Evolutionary conservation across 2,113 vertebrate genomes (phyloP).

Genomic region (Willisornis vidua): DNA sequence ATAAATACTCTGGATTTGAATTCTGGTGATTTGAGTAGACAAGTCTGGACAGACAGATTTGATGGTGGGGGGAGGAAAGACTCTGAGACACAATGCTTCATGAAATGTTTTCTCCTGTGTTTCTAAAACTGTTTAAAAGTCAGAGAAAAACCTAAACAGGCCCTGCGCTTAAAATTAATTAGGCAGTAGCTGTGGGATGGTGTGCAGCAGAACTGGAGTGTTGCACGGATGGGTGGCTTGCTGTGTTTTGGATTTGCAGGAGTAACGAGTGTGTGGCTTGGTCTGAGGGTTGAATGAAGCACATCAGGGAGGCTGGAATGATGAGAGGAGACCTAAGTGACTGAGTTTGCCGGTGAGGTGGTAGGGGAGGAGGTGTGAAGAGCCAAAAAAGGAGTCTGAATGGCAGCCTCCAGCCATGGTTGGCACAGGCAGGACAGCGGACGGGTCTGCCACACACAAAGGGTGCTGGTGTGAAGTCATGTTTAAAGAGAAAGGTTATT

Average conservation of each 20-base stretch:
- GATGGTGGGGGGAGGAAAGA: accelerated
- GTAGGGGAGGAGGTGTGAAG: neutral
- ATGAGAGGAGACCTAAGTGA: neutral
- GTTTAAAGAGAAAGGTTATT: neutral
- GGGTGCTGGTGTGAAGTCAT: neutral
- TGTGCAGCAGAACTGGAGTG: neutral
- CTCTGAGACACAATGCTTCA: neutral
- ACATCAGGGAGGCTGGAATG: accelerated
- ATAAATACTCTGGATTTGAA: neutral
- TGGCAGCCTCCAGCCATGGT: neutral
- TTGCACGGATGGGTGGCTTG: neutral
- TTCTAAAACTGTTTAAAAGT: slow-evolving; percentile 14
- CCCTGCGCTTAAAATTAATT: neutral
- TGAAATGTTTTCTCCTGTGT: neutral
- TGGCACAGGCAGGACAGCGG: neutral
- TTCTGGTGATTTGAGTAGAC: neutral
- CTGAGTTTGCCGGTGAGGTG: neutral
- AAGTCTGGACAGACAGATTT: neutral
- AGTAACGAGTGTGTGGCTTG: accelerated
- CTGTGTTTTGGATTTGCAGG: neutral
- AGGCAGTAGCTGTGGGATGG: neutral
- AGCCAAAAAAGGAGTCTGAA: neutral
- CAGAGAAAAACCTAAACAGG: neutral
- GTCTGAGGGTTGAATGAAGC: neutral
- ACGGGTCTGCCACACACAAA: accelerated